Base-by-base conservation (phyloP, 2,888 invertebrate genomes). In the Neocrepidodera transversa region DNA sequence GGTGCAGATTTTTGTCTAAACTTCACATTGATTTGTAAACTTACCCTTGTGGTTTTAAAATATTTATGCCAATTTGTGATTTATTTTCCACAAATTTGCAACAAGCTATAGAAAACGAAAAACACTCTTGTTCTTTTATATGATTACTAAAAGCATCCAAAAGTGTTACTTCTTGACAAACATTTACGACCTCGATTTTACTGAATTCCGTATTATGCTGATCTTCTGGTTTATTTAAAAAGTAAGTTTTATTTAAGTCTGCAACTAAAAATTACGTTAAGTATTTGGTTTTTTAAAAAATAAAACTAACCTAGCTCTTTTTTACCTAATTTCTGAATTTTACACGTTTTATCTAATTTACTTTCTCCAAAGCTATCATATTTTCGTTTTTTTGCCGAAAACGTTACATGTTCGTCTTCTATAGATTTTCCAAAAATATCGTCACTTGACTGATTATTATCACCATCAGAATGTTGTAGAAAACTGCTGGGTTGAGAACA, bases 81-180 rank as follows among this genome's bases (percentile, higher is more conserved):
- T 77, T 79, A 17, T 74, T 72, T 28, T 74, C 69, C 23, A 60
- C 63, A 47, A 74, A 69, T 36, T 76, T 77, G 61, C 82, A 81
- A 54, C 84, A 80, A 2, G 81, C 84, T n/a, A 87, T 63, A 30
- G 86, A 82, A 40, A 87, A 71, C 0, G 85, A 81, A 48, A 86
- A 75, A 36, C 77, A 74, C 11, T 65, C 68, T 65, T 63, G 48
- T 42, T 69, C 32, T 32, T 65, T 53, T 16, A 83, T 65, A 72
- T 85, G 83, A 54, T 77, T 78, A 48, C 78, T 81, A 64, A 83
- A 87, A 64, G 75, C 77, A 71, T 80, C 79, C 70, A 81, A 87
- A 69, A 81, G 77, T 3, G 72, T 62, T 56, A 69, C 69, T 64
- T 81, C 74, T 40, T 68, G 80, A 56, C 84, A 82, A 10, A 86